These are phyloP conservation scores for Muscidifurax raptorellus DNA, from an alignment of 1,140 invertebrate genomes.

Conservation along the genomic window DNA sequence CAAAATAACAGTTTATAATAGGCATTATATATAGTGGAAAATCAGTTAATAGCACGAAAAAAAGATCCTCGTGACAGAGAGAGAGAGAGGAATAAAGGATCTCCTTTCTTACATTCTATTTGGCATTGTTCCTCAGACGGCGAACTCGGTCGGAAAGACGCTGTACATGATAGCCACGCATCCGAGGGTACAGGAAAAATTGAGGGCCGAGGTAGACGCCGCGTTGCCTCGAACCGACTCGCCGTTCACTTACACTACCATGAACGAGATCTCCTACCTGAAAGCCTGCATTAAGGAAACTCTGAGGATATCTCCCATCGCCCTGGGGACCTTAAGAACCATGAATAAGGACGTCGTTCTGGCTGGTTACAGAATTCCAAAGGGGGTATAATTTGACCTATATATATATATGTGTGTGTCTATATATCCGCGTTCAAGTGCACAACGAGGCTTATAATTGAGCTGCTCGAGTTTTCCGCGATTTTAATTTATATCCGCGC, in stretches of 20 bases:
- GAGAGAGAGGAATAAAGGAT: background rate
- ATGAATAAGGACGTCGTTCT: constrained; percentile 69
- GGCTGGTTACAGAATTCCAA: constrained; percentile 73
- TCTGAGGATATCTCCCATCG: constrained; percentile 75
- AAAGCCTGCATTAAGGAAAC: constrained; percentile 83
- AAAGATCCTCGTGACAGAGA: no score
- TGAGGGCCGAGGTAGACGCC: constrained; percentile 79
- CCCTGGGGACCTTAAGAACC: constrained; percentile 73
- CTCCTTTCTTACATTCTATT: background rate
- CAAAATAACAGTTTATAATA: no score
- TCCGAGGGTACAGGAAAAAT: constrained; percentile 79
- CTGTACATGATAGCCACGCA: constrained; percentile 81
- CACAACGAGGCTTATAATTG: background rate
- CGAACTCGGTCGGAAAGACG: constrained; percentile 63
- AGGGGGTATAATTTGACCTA: constrained; percentile 66
- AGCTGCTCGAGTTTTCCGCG: background rate
- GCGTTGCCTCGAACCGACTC: constrained; percentile 73
- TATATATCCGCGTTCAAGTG: no score
- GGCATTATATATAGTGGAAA: no score
- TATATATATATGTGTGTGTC: background rate
- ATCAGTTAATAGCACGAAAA: no score
- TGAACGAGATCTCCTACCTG: constrained; percentile 78
- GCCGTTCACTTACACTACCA: constrained; percentile 74
- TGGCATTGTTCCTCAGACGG: constrained; percentile 60
- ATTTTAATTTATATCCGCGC: no score